Conservation (phyloP, 2,113 vertebrate genomes). For the Uria lomvia region DNA sequence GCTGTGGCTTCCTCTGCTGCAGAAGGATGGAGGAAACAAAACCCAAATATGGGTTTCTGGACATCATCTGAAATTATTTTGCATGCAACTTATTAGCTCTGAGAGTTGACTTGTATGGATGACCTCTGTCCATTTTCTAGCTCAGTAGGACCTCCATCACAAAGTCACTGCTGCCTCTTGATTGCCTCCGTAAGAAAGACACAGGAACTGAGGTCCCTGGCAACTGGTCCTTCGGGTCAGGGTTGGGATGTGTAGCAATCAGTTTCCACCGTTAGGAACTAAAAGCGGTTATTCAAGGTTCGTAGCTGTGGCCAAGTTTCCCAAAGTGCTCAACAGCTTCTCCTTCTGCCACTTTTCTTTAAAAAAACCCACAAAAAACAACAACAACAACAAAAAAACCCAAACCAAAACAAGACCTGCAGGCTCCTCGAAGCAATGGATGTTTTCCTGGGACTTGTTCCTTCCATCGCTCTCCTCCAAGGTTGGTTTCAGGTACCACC, state of each 20-base stretch:
- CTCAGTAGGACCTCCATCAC: not conserved
- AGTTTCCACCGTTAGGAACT: not conserved
- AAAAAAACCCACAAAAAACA: not conserved
- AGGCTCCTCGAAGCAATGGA: not conserved
- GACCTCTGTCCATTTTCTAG: not conserved
- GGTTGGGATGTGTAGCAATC: not conserved
- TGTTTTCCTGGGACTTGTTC: not conserved
- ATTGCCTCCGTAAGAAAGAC: accelerated
- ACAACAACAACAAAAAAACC: not conserved
- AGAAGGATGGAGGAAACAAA: not conserved
- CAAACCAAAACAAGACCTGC: not conserved
- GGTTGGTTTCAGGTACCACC: accelerated
- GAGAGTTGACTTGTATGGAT: not conserved
- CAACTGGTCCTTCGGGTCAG: not conserved
- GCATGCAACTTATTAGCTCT: too few species aligned
- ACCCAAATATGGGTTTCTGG: accelerated
- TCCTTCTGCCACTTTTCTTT: not conserved
- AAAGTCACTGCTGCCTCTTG: not conserved
- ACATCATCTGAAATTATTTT: not conserved
- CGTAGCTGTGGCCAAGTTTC: not conserved
- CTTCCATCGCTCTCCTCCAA: accelerated
- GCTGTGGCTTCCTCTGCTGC: not conserved
- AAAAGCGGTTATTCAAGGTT: not conserved
- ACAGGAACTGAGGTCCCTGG: not conserved
- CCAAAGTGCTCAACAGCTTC: not conserved